A percentile compares a stretch with the other conserved stretches of the same genome.
Evolutionary conservation across 2,888 invertebrate genomes (phyloP).

Genomic region (Magallana nippona): DNA sequence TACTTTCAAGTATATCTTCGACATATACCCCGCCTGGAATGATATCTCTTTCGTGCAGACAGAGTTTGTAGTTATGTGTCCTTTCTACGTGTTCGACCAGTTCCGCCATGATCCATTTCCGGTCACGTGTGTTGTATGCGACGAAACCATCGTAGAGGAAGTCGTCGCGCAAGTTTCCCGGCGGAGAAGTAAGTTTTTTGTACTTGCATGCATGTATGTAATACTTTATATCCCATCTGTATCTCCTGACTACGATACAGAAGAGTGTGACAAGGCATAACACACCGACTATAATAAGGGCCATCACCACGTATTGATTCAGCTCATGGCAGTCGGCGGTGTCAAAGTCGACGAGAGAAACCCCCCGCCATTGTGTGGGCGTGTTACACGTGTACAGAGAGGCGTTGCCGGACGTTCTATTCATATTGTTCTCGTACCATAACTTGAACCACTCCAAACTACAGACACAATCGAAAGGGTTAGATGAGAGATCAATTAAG

Average conservation of each 20-base stretch:
- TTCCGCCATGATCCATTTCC: conserved; percentile 85
- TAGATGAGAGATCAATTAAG: conserved; percentile 82
- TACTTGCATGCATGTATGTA: conserved; percentile 75
- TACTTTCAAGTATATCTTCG: conserved; percentile 86
- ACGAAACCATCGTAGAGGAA: conserved; percentile 85
- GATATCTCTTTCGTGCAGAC: conserved; percentile 87
- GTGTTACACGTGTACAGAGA: neutral
- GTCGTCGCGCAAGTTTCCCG: neutral
- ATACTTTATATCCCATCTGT: conserved; percentile 83
- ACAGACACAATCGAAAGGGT: conserved; percentile 84
- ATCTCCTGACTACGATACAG: conserved; percentile 78
- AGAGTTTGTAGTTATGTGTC: conserved; percentile 80
- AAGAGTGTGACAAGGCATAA: conserved; percentile 54
- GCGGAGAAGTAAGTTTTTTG: conserved; percentile 57
- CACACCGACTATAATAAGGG: conserved; percentile 46
- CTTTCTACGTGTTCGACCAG: conserved; percentile 85
- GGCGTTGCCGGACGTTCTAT: neutral
- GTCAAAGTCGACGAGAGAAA: too few species aligned
- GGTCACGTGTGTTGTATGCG: conserved; percentile 85
- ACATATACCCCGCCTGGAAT: conserved; percentile 86
- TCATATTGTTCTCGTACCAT: conserved; percentile 44
- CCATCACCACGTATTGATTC: conserved; percentile 22
- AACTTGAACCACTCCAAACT: conserved; percentile 71
- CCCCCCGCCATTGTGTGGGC: neutral
- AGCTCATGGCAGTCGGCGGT: conserved; percentile 25